Conservation (phyloP, 2,113 vertebrate genomes). For the Sylvietta virens region DNA sequence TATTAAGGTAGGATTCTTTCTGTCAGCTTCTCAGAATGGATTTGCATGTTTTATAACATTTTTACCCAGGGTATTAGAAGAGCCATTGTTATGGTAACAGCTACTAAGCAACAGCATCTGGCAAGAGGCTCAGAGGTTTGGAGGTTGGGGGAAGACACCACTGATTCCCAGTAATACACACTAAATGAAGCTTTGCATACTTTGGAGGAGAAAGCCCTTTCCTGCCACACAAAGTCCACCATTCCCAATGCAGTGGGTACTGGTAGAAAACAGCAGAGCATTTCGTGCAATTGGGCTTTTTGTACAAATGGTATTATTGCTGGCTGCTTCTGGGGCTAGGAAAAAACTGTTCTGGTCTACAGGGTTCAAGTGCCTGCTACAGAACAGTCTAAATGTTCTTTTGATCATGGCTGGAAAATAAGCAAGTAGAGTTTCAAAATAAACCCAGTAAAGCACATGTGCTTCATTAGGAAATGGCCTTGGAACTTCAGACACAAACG, state of each 20-base stretch:
- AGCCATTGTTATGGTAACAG: slow-evolving; percentile 31
- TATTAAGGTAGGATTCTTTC: slow-evolving; percentile 87
- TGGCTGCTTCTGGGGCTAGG: slow-evolving; percentile 40
- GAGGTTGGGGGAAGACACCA: not conserved
- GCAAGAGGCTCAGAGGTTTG: not conserved
- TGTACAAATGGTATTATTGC: slow-evolving; percentile 34
- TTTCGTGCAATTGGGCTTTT: not conserved
- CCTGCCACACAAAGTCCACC: not conserved
- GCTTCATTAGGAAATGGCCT: slow-evolving; percentile 71
- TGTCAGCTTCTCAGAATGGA: not conserved
- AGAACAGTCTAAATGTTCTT: slow-evolving; percentile 58
- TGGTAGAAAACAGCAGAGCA: not conserved
- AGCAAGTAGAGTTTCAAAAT: slow-evolving; percentile 75
- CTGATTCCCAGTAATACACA: not conserved
- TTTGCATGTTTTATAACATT: slow-evolving; percentile 1
- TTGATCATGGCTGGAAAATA: slow-evolving; percentile 76
- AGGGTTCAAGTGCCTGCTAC: slow-evolving; percentile 58
- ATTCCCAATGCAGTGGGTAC: not conserved
- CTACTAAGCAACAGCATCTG: slow-evolving; percentile 37
- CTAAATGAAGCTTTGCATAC: not conserved
- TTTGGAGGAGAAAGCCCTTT: not conserved
- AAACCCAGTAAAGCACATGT: slow-evolving; percentile 66
- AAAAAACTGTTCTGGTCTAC: slow-evolving; percentile 14
- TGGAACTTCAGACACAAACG: slow-evolving; percentile 41
- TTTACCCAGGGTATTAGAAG: not conserved